Percentiles rank a stretch among this genome's conserved stretches.
These are phyloP conservation scores for Apostichopus parvimensis DNA, from an alignment of 35 echinoderm and acorn worm species.

Conservation along the genomic window DNA sequence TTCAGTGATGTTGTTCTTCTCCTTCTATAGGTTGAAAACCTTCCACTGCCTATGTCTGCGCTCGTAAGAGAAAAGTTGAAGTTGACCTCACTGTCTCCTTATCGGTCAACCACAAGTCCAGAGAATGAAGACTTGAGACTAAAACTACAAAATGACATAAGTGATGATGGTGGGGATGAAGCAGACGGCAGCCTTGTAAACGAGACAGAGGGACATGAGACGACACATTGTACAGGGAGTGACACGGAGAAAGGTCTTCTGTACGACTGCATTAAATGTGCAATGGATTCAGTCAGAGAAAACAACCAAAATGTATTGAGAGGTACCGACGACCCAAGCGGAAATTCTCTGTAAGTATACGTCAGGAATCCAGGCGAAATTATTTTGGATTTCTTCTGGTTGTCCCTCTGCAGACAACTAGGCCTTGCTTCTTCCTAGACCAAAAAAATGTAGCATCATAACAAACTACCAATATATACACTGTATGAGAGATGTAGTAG, in stretches of 20 bases:
- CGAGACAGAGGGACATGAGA: not conserved
- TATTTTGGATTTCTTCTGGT: no score
- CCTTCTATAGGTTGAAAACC: not conserved
- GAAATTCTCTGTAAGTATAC: not conserved
- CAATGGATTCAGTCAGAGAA: constrained; percentile 60
- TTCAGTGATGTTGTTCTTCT: not conserved
- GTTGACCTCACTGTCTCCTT: not conserved
- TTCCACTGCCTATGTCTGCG: not conserved
- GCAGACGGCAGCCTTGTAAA: no score
- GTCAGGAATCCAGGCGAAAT: no score
- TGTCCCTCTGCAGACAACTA: no score
- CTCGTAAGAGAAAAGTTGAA: constrained; percentile 36
- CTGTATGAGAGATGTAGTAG: no score
- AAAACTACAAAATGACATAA: not conserved
- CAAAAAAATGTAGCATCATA: no score
- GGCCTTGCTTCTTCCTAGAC: no score
- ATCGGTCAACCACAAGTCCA: not conserved
- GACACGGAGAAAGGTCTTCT: constrained; percentile 37
- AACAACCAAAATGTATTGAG: constrained; percentile 20
- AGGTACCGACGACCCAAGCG: not conserved
- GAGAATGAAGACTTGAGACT: not conserved
- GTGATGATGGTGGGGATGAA: not conserved
- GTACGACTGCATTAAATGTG: constrained; percentile 70
- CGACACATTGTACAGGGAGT: not conserved
- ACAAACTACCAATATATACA: no score